phyloP scores from a whole-genome alignment of 2,113 vertebrate genomes.

The Channa argus region DNA sequence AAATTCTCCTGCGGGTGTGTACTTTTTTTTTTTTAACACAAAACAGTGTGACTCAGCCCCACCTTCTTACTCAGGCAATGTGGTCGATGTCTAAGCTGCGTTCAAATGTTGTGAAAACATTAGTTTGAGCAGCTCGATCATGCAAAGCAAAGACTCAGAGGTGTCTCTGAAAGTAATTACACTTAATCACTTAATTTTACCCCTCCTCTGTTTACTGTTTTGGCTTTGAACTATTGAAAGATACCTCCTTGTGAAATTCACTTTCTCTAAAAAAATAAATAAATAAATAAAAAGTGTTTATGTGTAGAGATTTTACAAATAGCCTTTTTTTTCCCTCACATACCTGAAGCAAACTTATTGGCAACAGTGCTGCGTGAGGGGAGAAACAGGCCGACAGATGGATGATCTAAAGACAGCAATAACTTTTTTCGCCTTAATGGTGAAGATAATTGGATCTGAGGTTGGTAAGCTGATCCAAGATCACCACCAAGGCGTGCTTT shows the following conservation, averaged over 20 bases:
- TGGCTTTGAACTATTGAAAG: slow-evolving; percentile 35
- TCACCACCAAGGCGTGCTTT: slow-evolving; percentile 62
- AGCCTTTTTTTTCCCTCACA: neutral
- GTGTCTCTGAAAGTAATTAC: slow-evolving; percentile 53
- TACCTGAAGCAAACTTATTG: slow-evolving; percentile 13
- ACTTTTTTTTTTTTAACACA: too few species aligned
- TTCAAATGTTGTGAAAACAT: slow-evolving; percentile 53
- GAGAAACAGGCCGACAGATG: slow-evolving; percentile 55
- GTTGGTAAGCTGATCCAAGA: slow-evolving; percentile 68
- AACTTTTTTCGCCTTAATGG: slow-evolving; percentile 51
- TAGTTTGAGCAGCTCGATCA: slow-evolving; percentile 47
- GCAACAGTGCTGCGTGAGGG: neutral
- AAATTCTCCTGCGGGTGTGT: too few species aligned
- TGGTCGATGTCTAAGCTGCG: slow-evolving; percentile 27
- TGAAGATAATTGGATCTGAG: slow-evolving; percentile 75
- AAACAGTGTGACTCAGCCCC: too few species aligned
- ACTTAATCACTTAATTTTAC: slow-evolving; percentile 69
- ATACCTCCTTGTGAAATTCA: slow-evolving; percentile 33
- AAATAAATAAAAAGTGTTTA: slow-evolving; percentile 19
- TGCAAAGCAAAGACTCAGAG: slow-evolving; percentile 37
- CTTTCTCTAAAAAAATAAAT: slow-evolving; percentile 2
- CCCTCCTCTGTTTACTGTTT: slow-evolving; percentile 51
- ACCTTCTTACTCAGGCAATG: slow-evolving; percentile 13
- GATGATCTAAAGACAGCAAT: slow-evolving; percentile 42
- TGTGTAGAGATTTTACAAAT: slow-evolving; percentile 11